Conservation (phyloP, 2,797 vertebrate species). For the Lutjanus campechanus region DNA sequence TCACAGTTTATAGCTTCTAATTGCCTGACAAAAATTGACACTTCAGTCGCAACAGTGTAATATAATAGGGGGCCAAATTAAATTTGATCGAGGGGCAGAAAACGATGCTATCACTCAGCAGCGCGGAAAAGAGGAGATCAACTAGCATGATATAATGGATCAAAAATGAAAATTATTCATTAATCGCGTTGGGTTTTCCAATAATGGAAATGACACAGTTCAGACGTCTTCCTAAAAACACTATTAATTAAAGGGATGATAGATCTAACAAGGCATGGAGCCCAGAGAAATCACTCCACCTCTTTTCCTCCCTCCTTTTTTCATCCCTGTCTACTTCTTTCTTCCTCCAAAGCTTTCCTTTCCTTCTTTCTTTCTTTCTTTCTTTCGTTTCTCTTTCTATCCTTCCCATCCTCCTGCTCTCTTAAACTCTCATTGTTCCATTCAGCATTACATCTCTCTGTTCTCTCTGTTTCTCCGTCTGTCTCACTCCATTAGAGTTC, state of each 20-base stretch:
- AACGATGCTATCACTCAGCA: conserved; percentile 96
- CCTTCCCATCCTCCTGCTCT: not conserved
- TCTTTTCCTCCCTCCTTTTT: conserved; percentile 42
- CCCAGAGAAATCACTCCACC: conserved; percentile 83
- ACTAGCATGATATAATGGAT: conserved; percentile 96
- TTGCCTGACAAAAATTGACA: conserved; percentile 99
- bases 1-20: conserved; percentile 99
- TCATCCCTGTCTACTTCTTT: conserved; percentile 41
- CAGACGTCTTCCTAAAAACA: conserved; percentile 99
- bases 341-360: conserved; percentile 2
- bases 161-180: conserved; percentile 99
- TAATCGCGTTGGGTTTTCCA: conserved; percentile 96
- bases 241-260: conserved; percentile 99
- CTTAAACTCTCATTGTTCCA: conserved; percentile 7
- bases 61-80: conserved; percentile 99
- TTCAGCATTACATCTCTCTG: conserved; percentile 9
- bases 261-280: conserved; percentile 97
- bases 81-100: conserved; percentile 99
- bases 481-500: not conserved
- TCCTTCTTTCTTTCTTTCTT: conserved; percentile 3
- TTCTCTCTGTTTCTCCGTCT: not conserved
- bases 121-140: conserved; percentile 95
- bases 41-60: conserved; percentile 98
- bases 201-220: conserved; percentile 99
- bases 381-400: not conserved